phyloP scores from a whole-genome alignment of 2,113 vertebrate species.

The Cisticola juncidis region DNA sequence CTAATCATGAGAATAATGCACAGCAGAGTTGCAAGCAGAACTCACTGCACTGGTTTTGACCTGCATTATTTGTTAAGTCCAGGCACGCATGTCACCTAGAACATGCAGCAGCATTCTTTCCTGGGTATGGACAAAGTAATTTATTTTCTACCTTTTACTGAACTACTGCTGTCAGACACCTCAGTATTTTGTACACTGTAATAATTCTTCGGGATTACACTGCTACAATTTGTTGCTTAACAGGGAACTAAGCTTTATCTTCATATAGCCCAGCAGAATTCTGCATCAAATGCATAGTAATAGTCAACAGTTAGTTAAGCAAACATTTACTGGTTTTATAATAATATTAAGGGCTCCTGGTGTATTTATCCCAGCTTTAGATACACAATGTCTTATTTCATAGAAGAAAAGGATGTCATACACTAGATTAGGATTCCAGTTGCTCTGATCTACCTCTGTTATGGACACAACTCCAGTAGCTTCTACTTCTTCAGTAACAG shows the following conservation, averaged over 20 bases:
- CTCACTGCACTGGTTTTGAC: background rate
- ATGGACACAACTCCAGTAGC: fast-evolving
- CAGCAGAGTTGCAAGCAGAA: fast-evolving
- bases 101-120: background rate
- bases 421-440: background rate
- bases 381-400: background rate
- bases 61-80: background rate
- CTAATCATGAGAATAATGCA: fast-evolving
- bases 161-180: background rate
- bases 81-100: background rate
- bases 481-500: background rate
- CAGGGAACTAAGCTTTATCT: background rate
- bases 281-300: background rate
- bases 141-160: background rate
- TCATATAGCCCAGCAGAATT: background rate
- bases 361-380: background rate
- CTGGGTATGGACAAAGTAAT: background rate
- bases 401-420: background rate
- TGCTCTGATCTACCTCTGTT: background rate
- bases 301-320: background rate
- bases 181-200: background rate
- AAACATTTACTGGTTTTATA: background rate
- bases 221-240: background rate
- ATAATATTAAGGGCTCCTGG: background rate
- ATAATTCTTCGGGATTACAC: background rate